Base-by-base conservation (phyloP, 2,113 vertebrate genomes). In the Chinchilla lanigera region DNA sequence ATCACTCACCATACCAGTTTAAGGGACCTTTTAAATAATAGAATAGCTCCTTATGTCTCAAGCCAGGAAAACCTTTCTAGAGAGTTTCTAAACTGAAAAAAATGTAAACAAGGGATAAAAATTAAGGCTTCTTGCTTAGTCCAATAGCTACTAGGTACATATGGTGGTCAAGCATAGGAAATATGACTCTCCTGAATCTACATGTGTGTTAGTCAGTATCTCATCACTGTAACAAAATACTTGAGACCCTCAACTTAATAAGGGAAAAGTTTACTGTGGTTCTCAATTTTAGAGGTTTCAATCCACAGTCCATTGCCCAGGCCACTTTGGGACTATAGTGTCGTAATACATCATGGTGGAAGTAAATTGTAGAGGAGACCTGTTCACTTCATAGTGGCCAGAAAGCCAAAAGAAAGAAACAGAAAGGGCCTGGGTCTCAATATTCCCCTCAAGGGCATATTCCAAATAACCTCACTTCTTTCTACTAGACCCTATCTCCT, bases 51-150 rank as follows among this genome's bases (percentile, higher is more conserved):
- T 78, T 92, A 22, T 22, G 50, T n/a, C 65, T 90, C 63, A 67
- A 54, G 61, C 38, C 78, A 92, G 38, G 89, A 94, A 9, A 61
- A 95, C 84, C 17, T 1, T 41, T 80, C 54, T 60, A 20, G 84
- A 89, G 20, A 47, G 4, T 86, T 89, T 89, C 47, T 85, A 92
- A 96, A 17, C 33, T 52, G 19, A 84, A 92, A 94, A 94, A 35
- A 65, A 26, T 88, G 65, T 50, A 58, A 20, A 35, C 33, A 84
- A 33, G 16, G 30, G 1, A 71, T 56, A 90, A 90, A 83, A 50
- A 69, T 67, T 41, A 77, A n/a, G 1, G 50, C 44, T 69, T 77
- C 50, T 33, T 54, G 30, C 35, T 82, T 78, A 83, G 5, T 54
- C 11, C 54, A 54, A 20, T 63, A 85, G 19, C 33, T 75, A 58